Conservation (phyloP, 2,113 vertebrate genomes). For the Columba livia region DNA sequence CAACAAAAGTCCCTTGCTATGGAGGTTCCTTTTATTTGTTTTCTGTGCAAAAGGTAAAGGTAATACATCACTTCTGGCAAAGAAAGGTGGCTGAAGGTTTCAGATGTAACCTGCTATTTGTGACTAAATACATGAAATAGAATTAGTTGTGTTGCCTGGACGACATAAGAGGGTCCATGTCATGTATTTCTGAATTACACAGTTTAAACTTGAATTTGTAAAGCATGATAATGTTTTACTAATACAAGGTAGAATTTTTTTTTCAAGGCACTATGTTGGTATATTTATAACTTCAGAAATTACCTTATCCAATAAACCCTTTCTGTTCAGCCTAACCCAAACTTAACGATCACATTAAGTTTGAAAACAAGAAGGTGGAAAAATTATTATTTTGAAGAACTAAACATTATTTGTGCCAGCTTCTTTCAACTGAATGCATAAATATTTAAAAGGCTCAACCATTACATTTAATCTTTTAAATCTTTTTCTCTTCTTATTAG, state of each 20-base stretch:
- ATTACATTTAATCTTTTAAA: background rate
- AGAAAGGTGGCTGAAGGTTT: background rate
- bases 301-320: background rate
- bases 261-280: background rate
- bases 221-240: background rate
- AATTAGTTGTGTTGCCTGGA: background rate
- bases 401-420: background rate
- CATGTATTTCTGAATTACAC: background rate
- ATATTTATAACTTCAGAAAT: background rate
- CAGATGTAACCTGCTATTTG: background rate
- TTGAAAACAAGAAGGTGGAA: background rate
- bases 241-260: background rate
- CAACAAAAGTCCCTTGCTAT: fast-evolving
- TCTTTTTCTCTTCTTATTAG: background rate
- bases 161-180: background rate
- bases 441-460: background rate
- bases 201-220: background rate
- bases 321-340: background rate
- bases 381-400: background rate
- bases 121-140: background rate
- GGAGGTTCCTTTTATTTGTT: background rate
- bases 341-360: background rate
- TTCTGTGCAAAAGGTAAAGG: background rate
- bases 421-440: background rate
- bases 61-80: background rate